Evolutionary conservation across 2,113 vertebrate species (phyloP).

Genomic region (Alligator sinensis): DNA sequence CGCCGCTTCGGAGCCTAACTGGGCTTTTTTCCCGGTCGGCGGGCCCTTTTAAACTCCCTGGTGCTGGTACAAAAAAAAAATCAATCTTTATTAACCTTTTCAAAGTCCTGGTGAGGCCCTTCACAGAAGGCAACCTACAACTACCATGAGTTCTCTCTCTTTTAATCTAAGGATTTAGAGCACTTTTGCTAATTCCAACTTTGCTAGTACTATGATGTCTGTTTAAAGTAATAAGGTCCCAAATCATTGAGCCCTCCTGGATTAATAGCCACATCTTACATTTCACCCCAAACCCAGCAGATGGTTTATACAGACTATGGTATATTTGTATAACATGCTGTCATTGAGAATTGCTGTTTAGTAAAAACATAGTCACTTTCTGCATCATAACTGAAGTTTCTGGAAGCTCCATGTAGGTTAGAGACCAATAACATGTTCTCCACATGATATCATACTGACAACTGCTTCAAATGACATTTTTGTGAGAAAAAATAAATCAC

Average conservation of each 20-base stretch:
- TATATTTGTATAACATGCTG: not conserved
- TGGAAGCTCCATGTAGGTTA: not conserved
- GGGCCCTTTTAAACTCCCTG: too few species aligned
- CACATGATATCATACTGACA: not conserved
- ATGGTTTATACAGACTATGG: not conserved
- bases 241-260: not conserved
- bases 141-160: not conserved
- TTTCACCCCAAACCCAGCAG: not conserved
- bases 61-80: too few species aligned
- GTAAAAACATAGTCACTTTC: not conserved
- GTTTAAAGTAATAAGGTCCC: not conserved
- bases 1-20: too few species aligned
- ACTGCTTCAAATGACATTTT: fast-evolving
- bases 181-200: not conserved
- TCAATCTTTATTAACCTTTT: not conserved
- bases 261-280: not conserved
- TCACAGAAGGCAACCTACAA: not conserved
- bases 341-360: not conserved
- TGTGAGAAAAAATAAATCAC: not conserved
- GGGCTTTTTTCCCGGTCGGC: too few species aligned
- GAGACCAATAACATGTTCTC: not conserved
- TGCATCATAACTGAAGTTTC: not conserved
- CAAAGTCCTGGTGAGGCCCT: not conserved
- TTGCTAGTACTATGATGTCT: not conserved
- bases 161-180: not conserved